Evolutionary conservation across 2,113 vertebrate species (phyloP), one percentile per base, ranked within the genome.

Genomic region (Gila orcuttii): DNA sequence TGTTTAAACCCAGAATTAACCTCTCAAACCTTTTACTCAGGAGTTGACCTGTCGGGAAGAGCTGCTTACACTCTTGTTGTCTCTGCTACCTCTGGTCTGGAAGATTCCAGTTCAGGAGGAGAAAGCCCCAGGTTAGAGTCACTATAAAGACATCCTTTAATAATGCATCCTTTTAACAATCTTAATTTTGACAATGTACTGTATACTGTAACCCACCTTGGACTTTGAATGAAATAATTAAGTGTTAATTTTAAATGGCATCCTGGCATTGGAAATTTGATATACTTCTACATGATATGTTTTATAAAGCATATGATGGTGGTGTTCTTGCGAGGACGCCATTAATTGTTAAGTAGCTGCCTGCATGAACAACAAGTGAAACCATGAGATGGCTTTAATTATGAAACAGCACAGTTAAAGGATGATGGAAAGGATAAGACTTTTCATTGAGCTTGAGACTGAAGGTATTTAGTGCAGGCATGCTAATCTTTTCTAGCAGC

Each of bases 1-100:
- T 2, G 60, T 45, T 87, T n/a, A 13, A 68, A 64, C 25, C n/a
- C 33, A 15, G 17, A 47, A 23, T 83, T 78, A 57, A 36, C 79
- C 86, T 88, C 81, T 88, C 21, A 28, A 84, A 64, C 50, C 79
- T 91, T 82, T 77, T 50, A 87, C 7, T n/a, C 85, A 99, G 98
- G 97, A 97, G 87, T 88, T 99, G 93, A 98, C 97, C 8, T 99
- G 98, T 91, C 95, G 98, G 50, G 98, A 99, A 91, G 98, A 99
- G 91, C 96, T 99, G 88, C 95, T 99, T 78, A 98, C 97, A 33
- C 92, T 99, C 47, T 95, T 99, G 71, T 92, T 99, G 85, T 98
- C 98, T 0, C 95, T 99, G 69, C 93, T 99, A 68, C 98, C 98
- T 0, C 74, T 99, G 87, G 98, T 99, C 19, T 99, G 98, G 98